phyloP scores from a whole-genome alignment of 2,113 vertebrate species.

The Chloropsis cyanopogon region DNA sequence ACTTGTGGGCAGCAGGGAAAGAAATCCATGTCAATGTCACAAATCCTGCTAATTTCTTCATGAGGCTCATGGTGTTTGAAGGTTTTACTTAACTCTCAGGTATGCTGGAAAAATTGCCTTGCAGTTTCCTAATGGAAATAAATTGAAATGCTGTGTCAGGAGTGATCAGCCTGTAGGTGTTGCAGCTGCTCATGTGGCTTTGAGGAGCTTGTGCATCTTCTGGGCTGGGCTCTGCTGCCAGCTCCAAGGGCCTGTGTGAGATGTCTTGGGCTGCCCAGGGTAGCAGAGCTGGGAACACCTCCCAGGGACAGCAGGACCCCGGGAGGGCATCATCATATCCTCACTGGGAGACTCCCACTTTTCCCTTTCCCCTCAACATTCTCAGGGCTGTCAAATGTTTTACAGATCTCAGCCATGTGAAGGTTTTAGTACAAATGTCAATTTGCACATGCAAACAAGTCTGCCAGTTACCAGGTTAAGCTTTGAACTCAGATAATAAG shows the following conservation, averaged over 20 bases:
- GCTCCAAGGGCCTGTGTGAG: neutral
- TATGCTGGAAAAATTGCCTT: neutral
- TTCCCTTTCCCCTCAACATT: neutral
- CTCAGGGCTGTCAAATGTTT: neutral
- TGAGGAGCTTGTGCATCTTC: neutral
- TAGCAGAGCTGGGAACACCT: neutral
- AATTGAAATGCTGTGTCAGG: neutral
- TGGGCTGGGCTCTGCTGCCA: neutral
- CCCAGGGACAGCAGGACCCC: accelerated
- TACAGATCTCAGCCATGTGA: neutral
- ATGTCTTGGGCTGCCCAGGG: neutral
- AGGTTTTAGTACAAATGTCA: neutral
- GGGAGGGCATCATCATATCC: neutral
- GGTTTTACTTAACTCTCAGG: neutral
- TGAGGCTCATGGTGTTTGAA: neutral
- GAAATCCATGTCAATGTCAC: neutral
- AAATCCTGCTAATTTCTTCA: neutral
- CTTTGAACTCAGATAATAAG: neutral
- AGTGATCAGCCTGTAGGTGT: neutral
- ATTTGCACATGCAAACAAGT: neutral
- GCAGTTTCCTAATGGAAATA: neutral
- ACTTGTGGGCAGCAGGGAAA: neutral
- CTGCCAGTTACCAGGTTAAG: neutral
- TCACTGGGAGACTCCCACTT: neutral
- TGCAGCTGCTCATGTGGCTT: neutral